phyloP scores from a whole-genome alignment of 2,888 invertebrate species.

The Pseudococcus viburni region DNA sequence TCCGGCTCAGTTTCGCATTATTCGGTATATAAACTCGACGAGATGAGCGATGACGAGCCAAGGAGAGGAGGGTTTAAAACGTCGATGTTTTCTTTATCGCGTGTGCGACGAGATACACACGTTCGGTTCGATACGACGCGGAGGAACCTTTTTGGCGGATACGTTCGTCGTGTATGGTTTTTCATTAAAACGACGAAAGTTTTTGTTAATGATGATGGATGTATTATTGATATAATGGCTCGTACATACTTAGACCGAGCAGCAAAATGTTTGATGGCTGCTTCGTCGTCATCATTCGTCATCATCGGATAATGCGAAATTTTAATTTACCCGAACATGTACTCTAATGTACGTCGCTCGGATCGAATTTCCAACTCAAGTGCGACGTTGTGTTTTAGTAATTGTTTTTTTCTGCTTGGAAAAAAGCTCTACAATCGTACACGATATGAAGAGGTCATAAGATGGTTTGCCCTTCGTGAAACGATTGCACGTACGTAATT shows the following conservation, averaged over 20 bases:
- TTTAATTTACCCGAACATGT: not conserved
- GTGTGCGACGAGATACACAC: not conserved
- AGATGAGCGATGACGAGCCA: not conserved
- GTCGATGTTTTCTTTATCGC: not conserved
- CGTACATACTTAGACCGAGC: not conserved
- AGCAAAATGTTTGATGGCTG: not conserved
- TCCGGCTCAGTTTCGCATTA: no score
- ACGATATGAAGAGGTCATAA: not conserved
- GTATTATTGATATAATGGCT: constrained; percentile 27
- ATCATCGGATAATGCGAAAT: constrained; percentile 36
- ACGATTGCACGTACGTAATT: not conserved
- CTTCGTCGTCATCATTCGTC: not conserved
- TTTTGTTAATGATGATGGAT: constrained; percentile 45
- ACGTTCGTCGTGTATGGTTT: not conserved
- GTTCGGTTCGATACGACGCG: not conserved
- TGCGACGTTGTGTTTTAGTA: not conserved
- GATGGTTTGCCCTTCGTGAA: not conserved
- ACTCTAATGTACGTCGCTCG: not conserved
- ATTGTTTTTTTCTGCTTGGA: not conserved
- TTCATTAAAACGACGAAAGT: constrained; percentile 32
- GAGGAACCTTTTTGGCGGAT: not conserved
- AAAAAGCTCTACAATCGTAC: not conserved
- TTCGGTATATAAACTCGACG: no score
- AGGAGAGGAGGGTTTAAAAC: not conserved
- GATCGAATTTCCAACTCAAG: not conserved